These are phyloP conservation scores for Dendrocincla tyrannina DNA, from an alignment of 2,797 vertebrate genomes.

Conservation along the genomic window DNA sequence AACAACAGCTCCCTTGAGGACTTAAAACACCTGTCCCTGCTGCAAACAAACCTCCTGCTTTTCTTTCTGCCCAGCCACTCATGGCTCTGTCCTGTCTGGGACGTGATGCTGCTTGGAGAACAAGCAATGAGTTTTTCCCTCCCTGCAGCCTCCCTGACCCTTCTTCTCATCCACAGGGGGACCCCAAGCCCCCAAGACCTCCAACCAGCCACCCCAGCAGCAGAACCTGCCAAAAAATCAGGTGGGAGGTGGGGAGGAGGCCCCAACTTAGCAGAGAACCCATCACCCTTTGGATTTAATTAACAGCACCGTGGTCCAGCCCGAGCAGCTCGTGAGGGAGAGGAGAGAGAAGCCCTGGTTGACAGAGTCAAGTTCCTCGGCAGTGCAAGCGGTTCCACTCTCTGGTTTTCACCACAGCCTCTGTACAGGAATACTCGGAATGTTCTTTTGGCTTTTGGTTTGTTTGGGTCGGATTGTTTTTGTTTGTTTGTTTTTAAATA, in stretches of 20 bases:
- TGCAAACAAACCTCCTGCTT: neutral
- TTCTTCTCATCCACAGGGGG: neutral
- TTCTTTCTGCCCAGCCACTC: rapidly evolving
- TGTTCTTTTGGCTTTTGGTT: neutral
- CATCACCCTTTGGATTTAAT: neutral
- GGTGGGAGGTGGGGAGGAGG: neutral
- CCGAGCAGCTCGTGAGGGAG: conserved; percentile 18
- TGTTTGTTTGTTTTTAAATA: neutral
- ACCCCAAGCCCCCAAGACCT: neutral
- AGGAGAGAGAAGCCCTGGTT: conserved; percentile 68
- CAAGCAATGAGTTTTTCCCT: neutral
- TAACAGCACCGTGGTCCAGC: neutral
- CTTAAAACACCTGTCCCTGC: neutral
- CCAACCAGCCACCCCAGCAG: rapidly evolving
- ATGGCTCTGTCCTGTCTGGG: rapidly evolving
- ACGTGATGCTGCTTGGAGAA: neutral
- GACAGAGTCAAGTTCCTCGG: conserved; percentile 78
- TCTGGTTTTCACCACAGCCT: neutral
- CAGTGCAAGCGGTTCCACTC: conserved; percentile 42
- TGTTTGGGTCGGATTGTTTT: neutral
- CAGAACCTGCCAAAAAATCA: neutral
- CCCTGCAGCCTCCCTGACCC: rapidly evolving
- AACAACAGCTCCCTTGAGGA: rapidly evolving
- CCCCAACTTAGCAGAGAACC: neutral
- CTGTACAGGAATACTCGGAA: neutral